Base-by-base conservation (phyloP, 64 coral and sea anemone genomes). In the Porites australiensis region DNA sequence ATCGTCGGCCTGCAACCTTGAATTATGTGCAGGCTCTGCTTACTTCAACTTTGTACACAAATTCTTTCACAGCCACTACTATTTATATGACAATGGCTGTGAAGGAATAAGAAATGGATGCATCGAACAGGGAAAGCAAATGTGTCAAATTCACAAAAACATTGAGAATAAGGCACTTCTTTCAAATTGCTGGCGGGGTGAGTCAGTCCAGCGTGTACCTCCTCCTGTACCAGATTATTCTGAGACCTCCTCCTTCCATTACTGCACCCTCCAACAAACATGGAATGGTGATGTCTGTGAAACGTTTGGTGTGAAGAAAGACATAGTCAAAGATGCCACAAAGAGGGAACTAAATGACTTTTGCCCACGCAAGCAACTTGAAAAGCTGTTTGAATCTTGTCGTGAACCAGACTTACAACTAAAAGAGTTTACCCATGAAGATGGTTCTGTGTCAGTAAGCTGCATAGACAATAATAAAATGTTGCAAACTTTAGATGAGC, bases 361-460 rank as follows among this genome's bases (percentile, higher is more conserved):
- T 59, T 80, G 77, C 18, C 89, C 89, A 66, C 14, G 89, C 50
- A 91, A 70, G 64, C 75, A 91, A 50, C 89, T 91, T 6, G 89
- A 91, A 3, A 82, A 57, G 16, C 27, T 82, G 48, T 61, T 62
- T 10, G n/a, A 19, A 18, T 82, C 77, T 43, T 91, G 89, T 79
- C 77, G 89, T 20, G 75, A 79, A 13, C 89, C 77, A 70, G 23
- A 80, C 2, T 15, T 91, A n/a, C 15, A 37, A 21, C 8, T 82
- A 43, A 23, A 69, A 55, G 49, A 71, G 60, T 8, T 20, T 16
- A 19, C 22, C 66, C 5, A 65, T 7, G 9, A 44, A 15, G 88
- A 89, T 67, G 45, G 72, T 64, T 82, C 77, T 69, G 63, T 82
- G 8, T 64, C 61, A 1, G 52, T 79, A 4, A 70, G 18, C 13